Evolutionary conservation across 64 coral and sea anemone genomes (phyloP).

Genomic region (Pocillopora damicornis): DNA sequence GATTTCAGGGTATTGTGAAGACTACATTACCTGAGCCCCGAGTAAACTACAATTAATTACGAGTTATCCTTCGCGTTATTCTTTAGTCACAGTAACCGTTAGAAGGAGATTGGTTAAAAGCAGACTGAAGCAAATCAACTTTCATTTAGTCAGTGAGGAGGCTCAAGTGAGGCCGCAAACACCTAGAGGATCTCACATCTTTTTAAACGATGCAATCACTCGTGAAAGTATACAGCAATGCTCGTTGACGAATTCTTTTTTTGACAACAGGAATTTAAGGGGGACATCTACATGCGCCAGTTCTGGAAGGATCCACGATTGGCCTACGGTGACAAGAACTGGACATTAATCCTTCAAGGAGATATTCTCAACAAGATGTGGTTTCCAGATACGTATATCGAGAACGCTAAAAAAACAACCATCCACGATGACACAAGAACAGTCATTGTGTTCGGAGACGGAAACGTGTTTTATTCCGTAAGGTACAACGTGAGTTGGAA

Average conservation of each 20-base stretch:
- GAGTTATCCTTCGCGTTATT: too few species aligned
- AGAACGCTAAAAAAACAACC: slow-evolving; percentile 20
- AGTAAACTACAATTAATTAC: too few species aligned
- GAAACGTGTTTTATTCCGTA: slow-evolving; percentile 4
- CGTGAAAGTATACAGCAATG: background rate
- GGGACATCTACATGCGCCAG: slow-evolving; percentile 12
- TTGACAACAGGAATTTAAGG: slow-evolving; percentile 31
- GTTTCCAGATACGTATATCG: slow-evolving; percentile 45
- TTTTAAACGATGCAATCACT: background rate
- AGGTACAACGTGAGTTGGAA: background rate
- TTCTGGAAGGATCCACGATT: slow-evolving; percentile 37
- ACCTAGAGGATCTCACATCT: too few species aligned
- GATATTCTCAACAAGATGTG: slow-evolving; percentile 30
- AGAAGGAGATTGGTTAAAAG: too few species aligned
- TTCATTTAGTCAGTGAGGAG: too few species aligned
- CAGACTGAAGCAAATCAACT: too few species aligned
- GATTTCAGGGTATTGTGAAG: too few species aligned
- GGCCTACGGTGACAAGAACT: slow-evolving; percentile 11
- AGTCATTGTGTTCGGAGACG: slow-evolving; percentile 20
- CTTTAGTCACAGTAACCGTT: too few species aligned
- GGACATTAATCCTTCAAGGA: slow-evolving; percentile 7
- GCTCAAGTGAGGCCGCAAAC: too few species aligned
- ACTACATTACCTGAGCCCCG: too few species aligned
- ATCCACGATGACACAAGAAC: slow-evolving; percentile 29
- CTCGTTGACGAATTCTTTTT: background rate